Base-by-base conservation (phyloP, 2,888 invertebrate genomes). In the Drosophila cracens region DNA sequence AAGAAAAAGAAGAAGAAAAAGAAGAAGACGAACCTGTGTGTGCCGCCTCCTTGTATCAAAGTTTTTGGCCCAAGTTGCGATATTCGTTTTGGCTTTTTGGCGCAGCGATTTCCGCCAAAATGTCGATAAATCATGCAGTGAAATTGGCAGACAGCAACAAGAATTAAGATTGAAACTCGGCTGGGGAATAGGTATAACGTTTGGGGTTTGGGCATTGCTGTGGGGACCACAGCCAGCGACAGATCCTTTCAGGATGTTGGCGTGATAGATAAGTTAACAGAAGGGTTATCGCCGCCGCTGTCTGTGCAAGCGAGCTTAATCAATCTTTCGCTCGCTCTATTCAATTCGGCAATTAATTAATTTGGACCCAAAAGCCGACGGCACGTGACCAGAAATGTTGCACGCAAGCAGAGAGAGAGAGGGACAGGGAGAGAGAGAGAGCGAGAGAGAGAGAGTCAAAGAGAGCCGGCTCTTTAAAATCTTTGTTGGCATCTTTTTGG, bases 101-200 rank as follows among this genome's bases (percentile, higher is more conserved):
- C 78, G 82, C 73, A 76, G 69, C 77, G 85, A 89, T 88, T 89
- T 89, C 89, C 90, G 89, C 76, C 79, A 72, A 77, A 74, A 80
- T 83, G 89, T 87, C 87, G 87, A 87, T 87, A 87, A 87, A 87
- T 87, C 87, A 87, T 86, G 77, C 72, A 69, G 58, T 61, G 70
- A 53, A 75, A 63, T 53, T 71, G 59, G 58, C 62, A 78, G 78
- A 79, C 77, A 79, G 61, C 68, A 56, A 59, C 52, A 57, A 64
- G 61, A 56, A 69, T 54, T 63, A 57, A 57, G 57, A 57, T 57
- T 57, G 48, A 54, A 59, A 59, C 25, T n/a, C 34, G 18, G 8
- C 36, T 49, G 18, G 53, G 38, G 25, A 13, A 13, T 8, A 11
- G 60, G 16, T 36, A 13, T 31, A 25, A 31, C 21, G 36, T 33